Evolutionary conservation across 1,140 invertebrate species (phyloP), one percentile per base, ranked within the genome.

Genomic region (Papilio xuthus): DNA sequence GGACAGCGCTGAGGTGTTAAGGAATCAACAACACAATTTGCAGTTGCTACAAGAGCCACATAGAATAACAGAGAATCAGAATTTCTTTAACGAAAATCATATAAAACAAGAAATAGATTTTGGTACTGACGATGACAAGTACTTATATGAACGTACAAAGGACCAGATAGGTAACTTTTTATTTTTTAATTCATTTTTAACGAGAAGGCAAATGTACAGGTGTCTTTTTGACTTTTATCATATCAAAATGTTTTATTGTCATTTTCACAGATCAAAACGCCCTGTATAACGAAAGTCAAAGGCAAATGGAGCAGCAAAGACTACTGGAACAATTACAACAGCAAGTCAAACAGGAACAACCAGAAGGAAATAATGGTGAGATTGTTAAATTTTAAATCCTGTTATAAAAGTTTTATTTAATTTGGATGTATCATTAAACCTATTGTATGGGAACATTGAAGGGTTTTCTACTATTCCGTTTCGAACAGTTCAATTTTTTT

Each of bases 51-150:
- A 91, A 32, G 85, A 90, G 37, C 89, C 88, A 37, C 88, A 90
- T 63, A 82, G 86, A 32, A 81, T 87, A 8, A 89, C 81, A 15
- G 92, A 92, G 69, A 93, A 92, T 69, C 91, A 92, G 81, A 92
- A 92, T 50, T 93, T 92, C 63, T 93, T 93, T 69, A 90, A 90
- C 53, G 92, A 92, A 60, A 90, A 85, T 32, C 87, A 92, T 78
- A 93, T 93, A 86, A 93, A 93, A 56, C 90, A 90, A 37, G 92
- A 93, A 50, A 87, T 92, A 3, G 92, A 93, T n/a, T 83, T 93
- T 26, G 81, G 79, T 18, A 81, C 79, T 8, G 92, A 93, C 0
- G 92, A 93, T 7, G 91, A 92, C 1, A 91, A 90, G 50, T 92
- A 86, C 78, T 42, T 88, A 23, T 92, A 90, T 78, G 89, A 92